Conservation (phyloP, 1,140 invertebrate species). For the Drosophila auraria region DNA sequence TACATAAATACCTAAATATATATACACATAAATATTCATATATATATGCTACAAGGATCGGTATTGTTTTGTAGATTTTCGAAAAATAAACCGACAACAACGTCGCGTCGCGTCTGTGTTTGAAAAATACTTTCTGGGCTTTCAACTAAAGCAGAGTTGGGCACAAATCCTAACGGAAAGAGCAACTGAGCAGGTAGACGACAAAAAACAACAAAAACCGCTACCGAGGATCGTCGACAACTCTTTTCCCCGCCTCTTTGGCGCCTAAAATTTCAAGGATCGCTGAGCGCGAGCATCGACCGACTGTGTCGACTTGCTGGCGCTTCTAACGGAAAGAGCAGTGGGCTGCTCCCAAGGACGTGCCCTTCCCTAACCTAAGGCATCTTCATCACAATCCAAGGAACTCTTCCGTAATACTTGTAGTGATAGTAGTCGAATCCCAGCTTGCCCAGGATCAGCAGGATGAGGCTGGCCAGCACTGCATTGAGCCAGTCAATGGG, state of each 20-base stretch:
- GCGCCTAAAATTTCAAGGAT: too few relatives aligned
- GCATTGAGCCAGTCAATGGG: slow-evolving; percentile 91
- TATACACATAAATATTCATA: slow-evolving; percentile 51
- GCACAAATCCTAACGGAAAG: too few relatives aligned
- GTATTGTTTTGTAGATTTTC: slow-evolving; percentile 57
- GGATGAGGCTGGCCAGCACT: slow-evolving; percentile 88
- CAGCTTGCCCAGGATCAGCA: slow-evolving; percentile 90
- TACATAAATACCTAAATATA: slow-evolving; percentile 51
- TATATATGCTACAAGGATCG: slow-evolving; percentile 52
- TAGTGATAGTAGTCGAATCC: slow-evolving; percentile 93
- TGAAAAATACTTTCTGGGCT: slow-evolving; percentile 35
- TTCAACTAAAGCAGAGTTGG: too few relatives aligned
- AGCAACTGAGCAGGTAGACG: too few relatives aligned
- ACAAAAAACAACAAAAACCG: too few relatives aligned
- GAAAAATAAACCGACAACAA: slow-evolving; percentile 36
- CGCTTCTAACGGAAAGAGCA: too few relatives aligned
- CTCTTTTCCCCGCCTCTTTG: too few relatives aligned
- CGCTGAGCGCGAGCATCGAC: too few relatives aligned
- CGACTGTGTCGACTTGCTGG: too few relatives aligned
- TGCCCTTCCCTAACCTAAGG: slow-evolving; percentile 81
- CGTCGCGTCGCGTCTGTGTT: slow-evolving; percentile 21
- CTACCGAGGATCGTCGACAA: slow-evolving; percentile 77
- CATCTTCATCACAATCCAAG: slow-evolving; percentile 92
- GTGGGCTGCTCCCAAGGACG: too few relatives aligned
- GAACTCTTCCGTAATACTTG: slow-evolving; percentile 91